phyloP scores from a whole-genome alignment of 2,888 invertebrate species.

The Tetrapedia diversipes region DNA sequence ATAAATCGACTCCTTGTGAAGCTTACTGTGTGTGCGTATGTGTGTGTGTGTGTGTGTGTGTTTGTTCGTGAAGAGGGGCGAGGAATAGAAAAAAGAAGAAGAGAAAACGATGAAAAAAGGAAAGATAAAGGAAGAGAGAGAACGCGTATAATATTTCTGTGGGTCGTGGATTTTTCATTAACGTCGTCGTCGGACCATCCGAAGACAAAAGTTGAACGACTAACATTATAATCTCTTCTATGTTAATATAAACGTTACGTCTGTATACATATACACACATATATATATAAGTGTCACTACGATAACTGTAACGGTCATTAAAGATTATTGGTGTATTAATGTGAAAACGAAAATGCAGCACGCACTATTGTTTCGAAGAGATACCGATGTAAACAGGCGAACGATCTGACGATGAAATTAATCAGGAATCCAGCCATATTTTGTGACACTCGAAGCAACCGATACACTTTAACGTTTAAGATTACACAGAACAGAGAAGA shows the following conservation, averaged over 20 bases:
- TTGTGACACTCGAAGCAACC: constrained; percentile 26
- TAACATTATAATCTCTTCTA: constrained; percentile 9
- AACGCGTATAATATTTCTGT: constrained; percentile 50
- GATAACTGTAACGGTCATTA: constrained; percentile 12
- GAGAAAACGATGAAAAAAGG: constrained; percentile 1
- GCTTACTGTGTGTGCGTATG: constrained; percentile 51
- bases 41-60: constrained; percentile 48
- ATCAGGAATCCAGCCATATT: constrained; percentile 44
- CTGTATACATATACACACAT: background rate
- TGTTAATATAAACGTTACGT: background rate
- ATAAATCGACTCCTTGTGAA: constrained; percentile 37
- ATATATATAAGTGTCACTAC: background rate
- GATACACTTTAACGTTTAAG: constrained; percentile 18
- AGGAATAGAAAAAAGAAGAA: background rate
- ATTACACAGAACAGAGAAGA: background rate
- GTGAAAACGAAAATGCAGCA: background rate
- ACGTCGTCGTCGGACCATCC: constrained; percentile 34
- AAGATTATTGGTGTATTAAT: background rate
- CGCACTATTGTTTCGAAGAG: background rate
- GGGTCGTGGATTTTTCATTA: constrained; percentile 45
- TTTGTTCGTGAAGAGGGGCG: constrained; percentile 34
- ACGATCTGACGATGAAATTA: constrained; percentile 34
- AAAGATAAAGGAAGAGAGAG: constrained; percentile 5
- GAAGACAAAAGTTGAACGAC: background rate
- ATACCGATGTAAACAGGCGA: background rate